A percentile compares a stretch with the other conserved stretches of the same genome.
phyloP scores from a whole-genome alignment of 2,113 vertebrate species.

The Dromiciops gliroides region DNA sequence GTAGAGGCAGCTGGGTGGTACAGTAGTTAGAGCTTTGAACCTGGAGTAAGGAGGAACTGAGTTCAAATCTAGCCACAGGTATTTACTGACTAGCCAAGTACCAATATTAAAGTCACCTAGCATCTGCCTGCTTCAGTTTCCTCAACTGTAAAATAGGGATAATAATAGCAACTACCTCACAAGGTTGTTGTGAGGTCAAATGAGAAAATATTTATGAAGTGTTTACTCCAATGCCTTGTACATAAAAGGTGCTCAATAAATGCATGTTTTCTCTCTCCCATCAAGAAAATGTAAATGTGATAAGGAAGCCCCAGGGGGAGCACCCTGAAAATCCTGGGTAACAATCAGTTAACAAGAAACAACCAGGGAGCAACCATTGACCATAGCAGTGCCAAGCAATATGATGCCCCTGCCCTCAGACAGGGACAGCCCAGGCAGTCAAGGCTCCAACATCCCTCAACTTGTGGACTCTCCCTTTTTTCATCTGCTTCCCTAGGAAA shows the following conservation, averaged over 20 bases:
- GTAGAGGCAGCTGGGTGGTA: too few relatives aligned
- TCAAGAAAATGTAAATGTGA: not conserved
- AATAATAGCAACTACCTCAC: not conserved
- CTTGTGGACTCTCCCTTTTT: too few relatives aligned
- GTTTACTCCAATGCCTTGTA: not conserved
- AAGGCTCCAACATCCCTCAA: not conserved
- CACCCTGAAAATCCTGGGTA: not conserved
- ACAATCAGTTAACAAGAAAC: not conserved
- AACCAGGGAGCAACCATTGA: not conserved
- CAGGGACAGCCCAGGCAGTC: not conserved
- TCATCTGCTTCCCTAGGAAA: too few relatives aligned
- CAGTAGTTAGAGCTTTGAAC: not conserved
- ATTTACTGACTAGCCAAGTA: not conserved
- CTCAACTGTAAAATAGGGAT: not conserved
- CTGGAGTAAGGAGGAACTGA: not conserved
- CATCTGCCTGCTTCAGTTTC: not conserved
- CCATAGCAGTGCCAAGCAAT: not conserved
- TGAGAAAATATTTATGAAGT: not conserved
- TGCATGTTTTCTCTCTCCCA: not conserved
- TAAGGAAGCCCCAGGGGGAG: not conserved
- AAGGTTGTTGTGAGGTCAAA: not conserved
- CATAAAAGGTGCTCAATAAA: too few relatives aligned
- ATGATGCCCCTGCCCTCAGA: not conserved
- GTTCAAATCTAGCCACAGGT: not conserved
- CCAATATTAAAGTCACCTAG: not conserved